Percentiles rank a stretch among this genome's conserved stretches.
Conservation (phyloP, 2,113 vertebrate species). For the Mesoclemmys tuberculata region DNA sequence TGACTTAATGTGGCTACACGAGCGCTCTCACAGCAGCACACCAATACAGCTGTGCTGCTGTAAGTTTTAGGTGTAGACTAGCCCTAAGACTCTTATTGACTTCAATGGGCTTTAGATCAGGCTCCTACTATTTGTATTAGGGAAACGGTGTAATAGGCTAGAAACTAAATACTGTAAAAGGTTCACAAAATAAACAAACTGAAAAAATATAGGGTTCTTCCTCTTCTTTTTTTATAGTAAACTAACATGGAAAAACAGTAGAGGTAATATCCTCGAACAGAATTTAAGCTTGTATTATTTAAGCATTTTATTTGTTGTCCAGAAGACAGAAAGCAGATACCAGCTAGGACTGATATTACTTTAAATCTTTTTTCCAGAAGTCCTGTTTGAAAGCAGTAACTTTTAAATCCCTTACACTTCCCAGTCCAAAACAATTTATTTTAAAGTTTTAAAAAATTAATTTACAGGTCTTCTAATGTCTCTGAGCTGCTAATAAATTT, state of each 20-base stretch:
- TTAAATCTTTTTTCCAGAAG: background rate
- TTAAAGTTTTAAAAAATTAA: background rate
- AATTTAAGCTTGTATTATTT: background rate
- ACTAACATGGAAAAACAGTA: conserved; percentile 22
- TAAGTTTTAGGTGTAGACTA: too few relatives aligned
- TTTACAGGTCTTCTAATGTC: background rate
- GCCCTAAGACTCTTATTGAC: background rate
- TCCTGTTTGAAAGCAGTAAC: too few relatives aligned
- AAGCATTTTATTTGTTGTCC: background rate
- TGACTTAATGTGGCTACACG: too few relatives aligned
- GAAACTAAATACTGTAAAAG: conserved; percentile 41
- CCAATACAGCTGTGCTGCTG: too few relatives aligned
- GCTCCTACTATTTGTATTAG: conserved; percentile 33
- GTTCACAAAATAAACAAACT: conserved; percentile 1
- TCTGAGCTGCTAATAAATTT: background rate
- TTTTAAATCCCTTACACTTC: too few relatives aligned
- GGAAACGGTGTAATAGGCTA: conserved; percentile 13
- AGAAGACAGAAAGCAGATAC: conserved; percentile 15
- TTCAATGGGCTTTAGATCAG: conserved; percentile 39
- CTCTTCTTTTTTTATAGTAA: background rate
- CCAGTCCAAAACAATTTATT: too few relatives aligned
- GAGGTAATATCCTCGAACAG: background rate
- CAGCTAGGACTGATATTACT: background rate
- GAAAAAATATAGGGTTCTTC: background rate
- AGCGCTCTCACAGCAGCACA: too few relatives aligned